Evolutionary conservation across 1,140 invertebrate genomes (phyloP).

Genomic region (Plectrocnemia conspersa): DNA sequence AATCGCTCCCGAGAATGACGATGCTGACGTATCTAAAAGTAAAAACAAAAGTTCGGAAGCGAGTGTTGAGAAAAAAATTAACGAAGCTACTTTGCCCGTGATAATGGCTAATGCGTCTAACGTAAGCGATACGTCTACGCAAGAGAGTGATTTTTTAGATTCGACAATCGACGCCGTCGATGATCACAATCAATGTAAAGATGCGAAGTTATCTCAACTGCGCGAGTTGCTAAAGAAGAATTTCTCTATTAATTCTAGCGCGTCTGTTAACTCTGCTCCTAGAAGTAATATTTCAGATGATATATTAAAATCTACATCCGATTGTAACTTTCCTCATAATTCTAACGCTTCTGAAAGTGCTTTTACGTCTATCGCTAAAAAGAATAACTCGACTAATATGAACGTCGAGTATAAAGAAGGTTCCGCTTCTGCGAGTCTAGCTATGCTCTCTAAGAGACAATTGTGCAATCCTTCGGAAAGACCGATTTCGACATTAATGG

Average conservation of each 20-base stretch:
- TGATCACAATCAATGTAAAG: constrained; percentile 50
- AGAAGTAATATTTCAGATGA: no score
- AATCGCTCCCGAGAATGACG: not conserved
- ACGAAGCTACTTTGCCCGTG: not conserved
- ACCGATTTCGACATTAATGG: constrained; percentile 36
- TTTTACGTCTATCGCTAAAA: constrained; percentile 17
- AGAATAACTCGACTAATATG: not conserved
- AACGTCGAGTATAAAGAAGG: constrained; percentile 15
- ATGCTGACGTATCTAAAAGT: not conserved
- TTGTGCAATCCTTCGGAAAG: constrained; percentile 1
- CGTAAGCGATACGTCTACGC: not conserved
- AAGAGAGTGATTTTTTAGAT: constrained; percentile 45
- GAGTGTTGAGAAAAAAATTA: not conserved
- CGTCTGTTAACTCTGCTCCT: constrained; percentile 31
- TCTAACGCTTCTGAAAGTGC: constrained; percentile 37
- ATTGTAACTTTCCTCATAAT: constrained; percentile 22
- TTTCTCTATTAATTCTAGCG: constrained; percentile 43
- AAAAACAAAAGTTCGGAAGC: not conserved
- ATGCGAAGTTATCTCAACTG: constrained; percentile 66
- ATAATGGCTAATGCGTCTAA: not conserved
- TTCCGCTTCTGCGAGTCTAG: constrained; percentile 20
- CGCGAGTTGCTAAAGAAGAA: constrained; percentile 67
- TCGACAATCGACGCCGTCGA: constrained; percentile 45
- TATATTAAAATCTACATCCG: no score
- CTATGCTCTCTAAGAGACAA: constrained; percentile 23